Evolutionary conservation across 1,140 invertebrate species (phyloP).

Genomic region (Archivesica marissinica): DNA sequence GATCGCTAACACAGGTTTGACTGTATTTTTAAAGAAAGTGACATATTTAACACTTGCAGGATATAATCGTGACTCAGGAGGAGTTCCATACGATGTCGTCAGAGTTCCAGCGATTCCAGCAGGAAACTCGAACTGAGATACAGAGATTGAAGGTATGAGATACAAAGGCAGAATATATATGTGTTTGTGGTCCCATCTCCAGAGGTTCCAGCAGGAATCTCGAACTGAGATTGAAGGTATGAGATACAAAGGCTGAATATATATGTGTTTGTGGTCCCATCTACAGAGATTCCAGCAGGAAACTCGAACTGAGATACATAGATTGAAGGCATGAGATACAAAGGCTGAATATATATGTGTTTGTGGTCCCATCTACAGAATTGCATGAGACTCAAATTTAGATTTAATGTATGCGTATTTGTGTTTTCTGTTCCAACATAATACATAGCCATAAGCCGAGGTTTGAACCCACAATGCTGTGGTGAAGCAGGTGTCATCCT

Average conservation of each 20-base stretch:
- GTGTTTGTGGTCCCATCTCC: constrained; percentile 71
- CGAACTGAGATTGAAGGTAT: constrained; percentile 75
- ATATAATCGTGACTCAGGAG: constrained; percentile 79
- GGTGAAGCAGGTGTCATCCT: too few species aligned
- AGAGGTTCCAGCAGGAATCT: constrained; percentile 69
- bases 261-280: constrained; percentile 69
- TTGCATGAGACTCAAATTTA: too few species aligned
- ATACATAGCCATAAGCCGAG: too few species aligned
- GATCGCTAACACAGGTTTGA: too few species aligned
- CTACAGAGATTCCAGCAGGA: constrained; percentile 70
- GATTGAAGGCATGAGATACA: constrained; percentile 77
- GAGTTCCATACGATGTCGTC: constrained; percentile 74
- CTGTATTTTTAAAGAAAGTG: too few species aligned
- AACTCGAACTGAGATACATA: constrained; percentile 71
- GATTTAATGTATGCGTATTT: too few species aligned
- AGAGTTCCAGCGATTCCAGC: constrained; percentile 72
- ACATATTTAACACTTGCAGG: constrained; percentile 66
- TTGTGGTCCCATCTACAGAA: constrained; percentile 70
- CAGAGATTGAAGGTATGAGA: constrained; percentile 73
- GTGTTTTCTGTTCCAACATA: too few species aligned
- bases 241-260: too few species aligned
- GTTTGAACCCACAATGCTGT: too few species aligned
- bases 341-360: too few species aligned
- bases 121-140: constrained; percentile 72
- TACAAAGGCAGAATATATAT: too few species aligned